phyloP scores from a whole-genome alignment of 1,140 invertebrate species.

The Tetramorium parvispinum region DNA sequence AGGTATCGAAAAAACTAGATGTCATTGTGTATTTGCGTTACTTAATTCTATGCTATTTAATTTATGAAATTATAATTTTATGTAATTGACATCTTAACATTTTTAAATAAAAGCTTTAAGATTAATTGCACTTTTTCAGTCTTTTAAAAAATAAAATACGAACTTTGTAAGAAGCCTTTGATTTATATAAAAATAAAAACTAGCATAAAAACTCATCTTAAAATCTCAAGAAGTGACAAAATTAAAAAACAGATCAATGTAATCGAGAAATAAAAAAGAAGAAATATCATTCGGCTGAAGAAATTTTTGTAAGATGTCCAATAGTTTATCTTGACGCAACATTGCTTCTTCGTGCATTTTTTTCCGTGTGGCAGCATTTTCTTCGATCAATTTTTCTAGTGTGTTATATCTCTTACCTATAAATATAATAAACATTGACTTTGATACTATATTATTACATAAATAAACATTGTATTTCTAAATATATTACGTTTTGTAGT shows the following conservation, averaged over 20 bases:
- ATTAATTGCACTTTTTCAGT: background rate
- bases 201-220: background rate
- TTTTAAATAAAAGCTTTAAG: too few species aligned
- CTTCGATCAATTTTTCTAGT: background rate
- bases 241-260: background rate
- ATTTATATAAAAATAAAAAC: background rate
- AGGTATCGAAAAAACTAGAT: background rate
- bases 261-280: too few species aligned
- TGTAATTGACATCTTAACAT: too few species aligned
- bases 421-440: background rate
- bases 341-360: background rate
- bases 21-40: background rate
- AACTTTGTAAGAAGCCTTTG: background rate
- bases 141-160: background rate
- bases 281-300: too few species aligned
- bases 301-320: background rate
- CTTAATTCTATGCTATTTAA: slow-evolving; percentile 31
- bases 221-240: background rate
- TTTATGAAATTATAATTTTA: background rate
- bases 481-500: background rate
- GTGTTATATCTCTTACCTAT: background rate
- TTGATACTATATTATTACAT: background rate
- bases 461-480: background rate
- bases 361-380: background rate
- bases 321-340: background rate